Evolutionary conservation across 2,113 vertebrate genomes (phyloP), one percentile per base, ranked within the genome.

Genomic region (Antechinus stuartii): DNA sequence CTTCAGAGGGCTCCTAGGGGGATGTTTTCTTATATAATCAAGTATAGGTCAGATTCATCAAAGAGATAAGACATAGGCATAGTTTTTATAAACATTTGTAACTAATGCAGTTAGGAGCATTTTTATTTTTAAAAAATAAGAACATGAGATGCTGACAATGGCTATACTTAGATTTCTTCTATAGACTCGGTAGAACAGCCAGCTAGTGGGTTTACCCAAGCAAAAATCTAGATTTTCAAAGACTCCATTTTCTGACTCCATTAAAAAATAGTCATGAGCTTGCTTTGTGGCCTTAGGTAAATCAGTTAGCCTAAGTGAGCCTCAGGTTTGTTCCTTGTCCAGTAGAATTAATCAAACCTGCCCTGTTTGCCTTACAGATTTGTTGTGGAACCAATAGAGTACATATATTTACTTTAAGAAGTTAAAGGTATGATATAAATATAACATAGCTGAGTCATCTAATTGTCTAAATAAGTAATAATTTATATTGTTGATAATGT

Each of bases 41-140:
- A 97, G 96, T 96, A 97, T 76, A 96, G 96, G 95, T 98, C 97
- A 97, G 94, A 97, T 89, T 98, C 97, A 97, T 97, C 92, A 97
- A 97, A 97, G 93, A 27, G 91, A 97, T 95, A 94, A 96, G 95
- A 53, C 95, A 91, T 54, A 96, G 97, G 95, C 98, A 95, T 84
- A 53, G 94, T 92, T 93, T 0, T 0, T 54, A 95, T 27, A 52
- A 97, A 97, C 93, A 96, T 95, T 95, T 94, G 96, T 23, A 94
- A 90, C 89, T 90, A 68, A 25, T 84, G 68, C 94, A 96, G 53
- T 90, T 94, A 97, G 96, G 90, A 94, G 84, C 47, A 54, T 50
- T 90, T 90, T 47, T 56, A 92, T 96, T 96, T 96, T 91, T 94
- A 96, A 96, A 97, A 84, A 76, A 97, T 95, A 91, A 94, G 92